Evolutionary conservation across 2,113 vertebrate species (phyloP).

Genomic region (Nannospalax galili): DNA sequence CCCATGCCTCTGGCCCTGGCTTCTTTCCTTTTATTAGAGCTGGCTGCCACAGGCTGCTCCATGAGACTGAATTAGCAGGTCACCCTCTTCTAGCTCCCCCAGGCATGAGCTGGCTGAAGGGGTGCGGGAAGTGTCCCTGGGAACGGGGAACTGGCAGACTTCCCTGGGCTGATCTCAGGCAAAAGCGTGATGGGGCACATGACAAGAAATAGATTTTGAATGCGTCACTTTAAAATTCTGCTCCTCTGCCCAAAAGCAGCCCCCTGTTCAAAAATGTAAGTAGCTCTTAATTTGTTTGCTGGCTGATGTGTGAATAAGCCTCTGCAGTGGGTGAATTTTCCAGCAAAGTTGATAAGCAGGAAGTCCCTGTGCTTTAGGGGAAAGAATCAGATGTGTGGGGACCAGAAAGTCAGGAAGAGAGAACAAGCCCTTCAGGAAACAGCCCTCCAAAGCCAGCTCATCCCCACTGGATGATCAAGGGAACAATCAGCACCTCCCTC

Average conservation of each 20-base stretch:
- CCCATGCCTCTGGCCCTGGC: background rate
- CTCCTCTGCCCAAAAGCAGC: slow-evolving; percentile 79
- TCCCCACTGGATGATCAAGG: background rate
- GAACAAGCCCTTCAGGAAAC: slow-evolving; percentile 41
- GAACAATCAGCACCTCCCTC: background rate
- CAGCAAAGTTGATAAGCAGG: slow-evolving; percentile 79
- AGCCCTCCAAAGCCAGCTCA: slow-evolving; percentile 54
- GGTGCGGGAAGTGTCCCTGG: slow-evolving; percentile 54
- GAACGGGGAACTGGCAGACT: slow-evolving; percentile 64
- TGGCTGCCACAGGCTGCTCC: background rate
- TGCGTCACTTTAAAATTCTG: slow-evolving; percentile 74
- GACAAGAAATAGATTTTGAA: slow-evolving; percentile 84
- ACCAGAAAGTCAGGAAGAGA: background rate
- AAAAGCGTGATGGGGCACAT: slow-evolving; percentile 72
- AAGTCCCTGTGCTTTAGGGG: slow-evolving; percentile 60
- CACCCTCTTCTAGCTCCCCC: slow-evolving; percentile 65
- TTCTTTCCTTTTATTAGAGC: background rate
- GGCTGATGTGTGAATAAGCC: slow-evolving; percentile 74
- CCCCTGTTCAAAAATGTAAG: slow-evolving; percentile 75
- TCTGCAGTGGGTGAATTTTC: slow-evolving; percentile 70
- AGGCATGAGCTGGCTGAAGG: slow-evolving; percentile 76
- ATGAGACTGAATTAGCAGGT: slow-evolving; percentile 50
- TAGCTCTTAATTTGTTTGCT: slow-evolving; percentile 80
- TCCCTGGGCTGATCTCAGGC: slow-evolving; percentile 80
- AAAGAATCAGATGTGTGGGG: background rate